Evolutionary conservation across 2,888 invertebrate species (phyloP).

Genomic region (Eilema depressum): DNA sequence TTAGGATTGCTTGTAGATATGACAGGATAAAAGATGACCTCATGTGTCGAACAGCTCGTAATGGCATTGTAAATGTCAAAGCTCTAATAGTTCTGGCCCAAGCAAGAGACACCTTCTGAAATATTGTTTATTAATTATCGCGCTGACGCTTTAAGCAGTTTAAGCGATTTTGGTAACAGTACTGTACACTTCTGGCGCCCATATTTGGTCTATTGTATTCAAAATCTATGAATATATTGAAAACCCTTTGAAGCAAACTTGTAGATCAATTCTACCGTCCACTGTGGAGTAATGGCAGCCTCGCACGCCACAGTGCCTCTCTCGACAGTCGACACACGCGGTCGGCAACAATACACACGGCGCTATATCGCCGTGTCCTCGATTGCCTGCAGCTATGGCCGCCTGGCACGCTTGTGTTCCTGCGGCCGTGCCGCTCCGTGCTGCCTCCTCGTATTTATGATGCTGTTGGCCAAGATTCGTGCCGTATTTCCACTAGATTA

Average conservation of each 20-base stretch:
- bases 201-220: not conserved
- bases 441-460: conserved; percentile 4
- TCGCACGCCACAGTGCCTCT: conserved; percentile 4
- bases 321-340: not conserved
- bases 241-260: not conserved
- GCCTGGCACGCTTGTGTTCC: conserved; percentile 11
- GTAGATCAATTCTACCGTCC: not conserved
- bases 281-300: not conserved
- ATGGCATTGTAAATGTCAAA: not conserved
- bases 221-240: not conserved
- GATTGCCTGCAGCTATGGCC: not conserved
- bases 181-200: too few species aligned
- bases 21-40: not conserved
- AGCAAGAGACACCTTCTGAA: not conserved
- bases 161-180: not conserved
- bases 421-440: conserved; percentile 7
- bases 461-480: conserved; percentile 2
- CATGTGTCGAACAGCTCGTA: not conserved
- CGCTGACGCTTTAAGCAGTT: not conserved
- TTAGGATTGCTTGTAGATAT: too few species aligned
- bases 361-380: not conserved
- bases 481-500: not conserved
- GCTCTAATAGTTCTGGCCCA: not conserved
- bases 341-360: not conserved
- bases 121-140: not conserved